phyloP scores from a whole-genome alignment of 2,797 vertebrate genomes.

The Cuniculus paca region DNA sequence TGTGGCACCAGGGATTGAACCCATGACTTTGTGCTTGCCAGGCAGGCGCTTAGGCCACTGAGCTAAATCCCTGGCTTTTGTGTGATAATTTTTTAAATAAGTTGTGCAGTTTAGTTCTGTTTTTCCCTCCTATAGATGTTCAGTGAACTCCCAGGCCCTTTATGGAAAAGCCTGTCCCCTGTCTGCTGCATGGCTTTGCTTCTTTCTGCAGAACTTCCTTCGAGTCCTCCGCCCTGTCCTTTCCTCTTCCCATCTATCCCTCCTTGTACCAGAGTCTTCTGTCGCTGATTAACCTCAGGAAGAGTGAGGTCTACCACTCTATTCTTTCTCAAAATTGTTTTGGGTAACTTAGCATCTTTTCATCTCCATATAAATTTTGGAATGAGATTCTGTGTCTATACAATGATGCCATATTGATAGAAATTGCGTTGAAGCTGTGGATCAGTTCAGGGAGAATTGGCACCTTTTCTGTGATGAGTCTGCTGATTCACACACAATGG shows the following conservation, averaged over 20 bases:
- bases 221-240: neutral
- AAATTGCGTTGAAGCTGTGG: neutral
- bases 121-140: too few relatives aligned
- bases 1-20: too few relatives aligned
- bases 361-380: neutral
- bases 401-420: neutral
- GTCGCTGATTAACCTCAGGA: neutral
- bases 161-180: neutral
- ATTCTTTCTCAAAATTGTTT: neutral
- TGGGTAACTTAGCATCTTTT: neutral
- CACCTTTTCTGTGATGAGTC: neutral
- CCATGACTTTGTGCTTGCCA: too few relatives aligned
- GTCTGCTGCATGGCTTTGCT: neutral
- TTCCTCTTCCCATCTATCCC: neutral
- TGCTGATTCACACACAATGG: neutral
- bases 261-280: neutral
- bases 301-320: neutral
- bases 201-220: neutral
- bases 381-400: neutral
- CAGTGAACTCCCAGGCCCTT: too few relatives aligned
- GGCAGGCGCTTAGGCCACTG: too few relatives aligned
- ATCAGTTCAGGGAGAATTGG: neutral
- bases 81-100: neutral
- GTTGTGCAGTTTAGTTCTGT: neutral
- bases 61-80: too few relatives aligned